These are phyloP conservation scores for Australoheros facetus DNA, from an alignment of 2,797 vertebrate genomes.

Conservation along the genomic window DNA sequence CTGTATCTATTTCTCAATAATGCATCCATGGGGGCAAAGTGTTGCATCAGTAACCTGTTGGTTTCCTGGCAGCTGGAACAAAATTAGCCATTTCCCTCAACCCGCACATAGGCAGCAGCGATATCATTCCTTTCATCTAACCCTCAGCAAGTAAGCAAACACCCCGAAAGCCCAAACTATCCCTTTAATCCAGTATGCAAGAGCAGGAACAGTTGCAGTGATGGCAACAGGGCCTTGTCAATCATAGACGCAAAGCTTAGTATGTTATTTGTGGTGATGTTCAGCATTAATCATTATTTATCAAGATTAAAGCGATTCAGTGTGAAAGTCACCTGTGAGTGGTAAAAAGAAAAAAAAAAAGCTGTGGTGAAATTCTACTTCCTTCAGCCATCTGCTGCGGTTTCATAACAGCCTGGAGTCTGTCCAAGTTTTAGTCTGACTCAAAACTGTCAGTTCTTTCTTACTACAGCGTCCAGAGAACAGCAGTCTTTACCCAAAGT, in stretches of 20 bases:
- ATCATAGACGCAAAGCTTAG: slow-evolving; percentile 10
- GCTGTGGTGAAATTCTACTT: slow-evolving; percentile 1
- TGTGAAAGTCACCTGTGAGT: slow-evolving; percentile 33
- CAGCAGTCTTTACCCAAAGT: not conserved
- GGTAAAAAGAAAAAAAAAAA: slow-evolving; percentile 5
- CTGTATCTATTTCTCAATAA: not conserved
- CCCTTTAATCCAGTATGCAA: not conserved
- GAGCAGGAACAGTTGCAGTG: not conserved
- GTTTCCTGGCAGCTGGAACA: not conserved
- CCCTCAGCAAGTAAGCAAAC: not conserved
- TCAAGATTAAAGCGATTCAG: slow-evolving; percentile 27
- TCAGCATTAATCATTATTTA: slow-evolving; percentile 33
- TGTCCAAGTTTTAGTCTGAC: not conserved
- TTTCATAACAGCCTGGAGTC: slow-evolving; percentile 37
- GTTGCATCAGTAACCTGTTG: not conserved
- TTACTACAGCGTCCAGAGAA: not conserved
- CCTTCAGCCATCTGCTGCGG: slow-evolving; percentile 48
- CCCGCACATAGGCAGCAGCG: not conserved
- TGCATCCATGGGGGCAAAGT: not conserved
- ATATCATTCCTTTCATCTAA: not conserved
- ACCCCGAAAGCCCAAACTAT: not conserved
- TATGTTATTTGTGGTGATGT: not conserved
- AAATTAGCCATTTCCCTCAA: not conserved
- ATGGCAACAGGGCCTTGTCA: slow-evolving; percentile 18
- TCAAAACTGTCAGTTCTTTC: not conserved